Evolutionary conservation across 2,888 invertebrate species (phyloP), one percentile per base, ranked within the genome.

Genomic region (Drosophila siamana): DNA sequence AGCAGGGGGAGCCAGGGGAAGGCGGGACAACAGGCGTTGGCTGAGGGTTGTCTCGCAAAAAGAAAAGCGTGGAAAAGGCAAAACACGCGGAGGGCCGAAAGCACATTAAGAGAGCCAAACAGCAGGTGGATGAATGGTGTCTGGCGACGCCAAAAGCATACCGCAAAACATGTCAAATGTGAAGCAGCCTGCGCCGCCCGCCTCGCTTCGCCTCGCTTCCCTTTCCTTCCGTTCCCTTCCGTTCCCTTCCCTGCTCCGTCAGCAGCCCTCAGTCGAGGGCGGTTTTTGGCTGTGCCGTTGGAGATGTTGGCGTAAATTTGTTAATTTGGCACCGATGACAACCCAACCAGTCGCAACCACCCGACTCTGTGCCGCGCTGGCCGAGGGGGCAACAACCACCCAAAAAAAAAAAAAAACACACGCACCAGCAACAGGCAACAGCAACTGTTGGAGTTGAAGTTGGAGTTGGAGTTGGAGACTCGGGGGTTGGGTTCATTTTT

Each of bases 271-370:
- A 8, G 13, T 8, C 4, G 8, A 7, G 22, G 22, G 7, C 6
- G 16, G 8, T 15, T 26, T 13, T 7, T n/a, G 16, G 8, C 0
- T 2, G 46, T 44, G 69, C 62, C 2, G 75, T 33, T 33, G 33
- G 75, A 80, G 84, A 84, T 83, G 81, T 89, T 87, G 88, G 86
- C 88, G 91, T 89, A 85, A 90, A 90, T 90, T 90, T 90, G 91
- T 91, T 90, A 91, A 90, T 91, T 89, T 88, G 83, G 80, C 87
- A 81, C 80, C 90, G 89, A 86, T 89, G 85, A 87, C 89, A 86
- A 74, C 66, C 84, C 70, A 69, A 73, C 60, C 62, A 57, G 52
- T 38, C 67, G 46, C 63, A 47, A 28, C 57, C 48, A 40, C 7
- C 56, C 60, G n/a, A n/a, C n/a, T n/a, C n/a, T n/a, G 4, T 24